Evolutionary conservation across 2,797 vertebrate species (phyloP), one percentile per base, ranked within the genome.

Genomic region (Sandelia bainsii): DNA sequence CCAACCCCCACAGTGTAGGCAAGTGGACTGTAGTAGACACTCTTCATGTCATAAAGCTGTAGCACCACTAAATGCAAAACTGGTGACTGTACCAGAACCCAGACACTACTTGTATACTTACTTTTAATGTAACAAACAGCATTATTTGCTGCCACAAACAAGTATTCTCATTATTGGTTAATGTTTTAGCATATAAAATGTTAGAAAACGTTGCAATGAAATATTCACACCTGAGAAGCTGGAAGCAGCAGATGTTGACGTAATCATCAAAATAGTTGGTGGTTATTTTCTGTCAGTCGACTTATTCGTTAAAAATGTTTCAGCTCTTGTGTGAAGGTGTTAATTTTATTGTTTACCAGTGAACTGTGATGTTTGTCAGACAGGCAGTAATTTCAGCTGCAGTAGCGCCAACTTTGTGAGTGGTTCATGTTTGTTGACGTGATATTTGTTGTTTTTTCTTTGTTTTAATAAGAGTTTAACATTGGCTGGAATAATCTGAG

Each of bases 1-100:
- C 54, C 69, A 80, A 46, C 72, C 75, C 70, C 80, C 77, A 54
- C 75, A 23, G 56, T 69, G 58, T 25, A 53, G 27, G 32, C 32
- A 53, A 76, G 62, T 61, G 39, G 70, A 57, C 29, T 72, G 74
- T n/a, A 49, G 57, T 52, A 19, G 68, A 60, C 50, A 22, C 27
- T 58, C 63, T 46, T 68, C 40, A 23, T n/a, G 54, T 71, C 6
- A 5, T 11, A 22, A 75, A 50, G 46, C 37, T 56, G 32, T 17
- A 12, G 49, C 45, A 37, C 53, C 50, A 3, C 57, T 49, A 11
- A 34, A 68, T 59, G 32, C 56, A 42, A 56, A 52, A 51, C 45
- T 25, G 13, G 34, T 34, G 32, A 8, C 32, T 34, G 32, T 34
- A 34, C 8, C 3, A 34, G 8, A 34, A 34, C 32, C 32, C 1